These are phyloP conservation scores for Drosophila pseudotalamancana DNA, from an alignment of 2,888 invertebrate species.

Conservation along the genomic window DNA sequence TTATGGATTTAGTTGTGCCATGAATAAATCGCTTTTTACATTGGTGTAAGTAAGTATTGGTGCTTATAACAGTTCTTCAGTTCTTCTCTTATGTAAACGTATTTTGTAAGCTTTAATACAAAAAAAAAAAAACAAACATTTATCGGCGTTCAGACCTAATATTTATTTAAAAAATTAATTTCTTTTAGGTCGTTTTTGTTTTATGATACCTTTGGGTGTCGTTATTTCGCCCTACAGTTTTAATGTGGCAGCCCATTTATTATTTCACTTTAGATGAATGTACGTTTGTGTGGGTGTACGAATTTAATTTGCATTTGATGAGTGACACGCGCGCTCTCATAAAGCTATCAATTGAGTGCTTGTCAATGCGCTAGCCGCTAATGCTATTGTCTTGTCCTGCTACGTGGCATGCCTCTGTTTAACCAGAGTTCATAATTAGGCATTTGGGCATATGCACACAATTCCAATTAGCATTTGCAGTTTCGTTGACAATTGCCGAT, in stretches of 20 bases:
- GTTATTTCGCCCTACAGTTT: constrained; percentile 44
- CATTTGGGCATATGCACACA: neutral
- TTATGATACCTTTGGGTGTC: constrained; percentile 73
- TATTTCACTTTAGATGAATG: constrained; percentile 7
- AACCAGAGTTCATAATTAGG: neutral
- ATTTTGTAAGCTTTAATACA: no score
- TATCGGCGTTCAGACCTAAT: no score
- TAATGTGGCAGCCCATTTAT: constrained; percentile 14
- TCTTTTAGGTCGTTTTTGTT: constrained; percentile 43
- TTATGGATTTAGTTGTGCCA: no score
- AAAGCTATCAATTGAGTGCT: neutral
- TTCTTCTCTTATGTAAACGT: no score
- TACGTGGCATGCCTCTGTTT: neutral
- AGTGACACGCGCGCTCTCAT: constrained; percentile 9
- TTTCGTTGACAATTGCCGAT: constrained; percentile 3
- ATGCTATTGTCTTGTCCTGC: constrained; percentile 12
- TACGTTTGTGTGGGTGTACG: neutral
- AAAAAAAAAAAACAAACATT: no score
- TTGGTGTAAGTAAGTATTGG: no score
- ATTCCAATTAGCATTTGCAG: constrained; percentile 9
- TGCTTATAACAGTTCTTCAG: no score
- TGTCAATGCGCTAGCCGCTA: constrained; percentile 10
- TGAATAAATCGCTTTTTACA: no score
- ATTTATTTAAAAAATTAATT: no score
- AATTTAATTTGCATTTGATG: constrained; percentile 51